Evolutionary conservation across 2,888 invertebrate species (phyloP), one percentile per base, ranked within the genome.

Genomic region (Papilio gigon): DNA sequence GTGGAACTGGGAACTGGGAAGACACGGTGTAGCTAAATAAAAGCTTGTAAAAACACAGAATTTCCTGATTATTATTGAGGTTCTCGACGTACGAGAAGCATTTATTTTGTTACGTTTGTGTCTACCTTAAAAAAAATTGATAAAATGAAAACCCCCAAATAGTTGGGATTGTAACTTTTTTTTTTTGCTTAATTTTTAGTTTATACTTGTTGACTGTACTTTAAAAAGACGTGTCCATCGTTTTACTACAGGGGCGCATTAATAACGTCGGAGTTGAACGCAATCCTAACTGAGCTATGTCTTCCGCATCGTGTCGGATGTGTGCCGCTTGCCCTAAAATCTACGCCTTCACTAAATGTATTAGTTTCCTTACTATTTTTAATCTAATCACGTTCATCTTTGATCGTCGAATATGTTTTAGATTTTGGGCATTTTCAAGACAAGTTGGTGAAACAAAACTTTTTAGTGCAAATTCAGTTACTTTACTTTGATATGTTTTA

Each of bases 221-320:
- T 77, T 76, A 72, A 72, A 72, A 58, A 72, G 74, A 75, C 73
- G 76, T 78, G 81, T 80, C 79, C 81, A 83, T 83, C 82, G 82
- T 81, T 83, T 78, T 80, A 81, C 77, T 80, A 80, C 78, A 80
- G 82, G 77, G 76, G 80, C 78, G 74, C 78, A 80, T 78, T 81
- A 85, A 86, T 82, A 85, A 84, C 83, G 83, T 82, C 81, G 80
- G 76, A 84, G 82, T 81, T 89, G 88, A 90, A 87, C 84, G 71
- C 72, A 81, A 70, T 89, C 88, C 88, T n/a, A 89, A 89, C 81
- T 84, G 82, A 84, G 84, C 85, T 84, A 81, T 76, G 78, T 83
- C 86, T 88, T 88, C 88, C 87, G 86, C 81, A 78, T 83, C 78
- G 74, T 79, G 77, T 47, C 83, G 83, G 82, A 85, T 82, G 77